Evolutionary conservation across 2,797 vertebrate genomes (phyloP), one percentile per base, ranked within the genome.

Genomic region (Poecile montanus): DNA sequence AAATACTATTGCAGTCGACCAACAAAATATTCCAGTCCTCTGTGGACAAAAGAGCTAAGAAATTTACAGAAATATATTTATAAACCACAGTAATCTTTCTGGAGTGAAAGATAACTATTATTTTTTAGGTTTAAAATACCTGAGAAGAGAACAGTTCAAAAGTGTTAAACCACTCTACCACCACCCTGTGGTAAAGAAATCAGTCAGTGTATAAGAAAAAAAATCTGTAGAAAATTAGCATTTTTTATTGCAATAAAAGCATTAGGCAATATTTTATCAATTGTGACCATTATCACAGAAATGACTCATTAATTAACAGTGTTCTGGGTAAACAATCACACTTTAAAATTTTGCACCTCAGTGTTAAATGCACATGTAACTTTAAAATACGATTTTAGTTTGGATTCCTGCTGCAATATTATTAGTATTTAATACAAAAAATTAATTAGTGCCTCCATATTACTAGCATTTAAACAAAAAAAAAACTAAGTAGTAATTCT

Each of bases 381-480:
- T 90, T 87, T 58, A 71, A 92, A 87, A 61, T 44, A 54, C 0
- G 0, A 9, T 48, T 91, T 77, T 66, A n/a, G 16, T 90, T 86
- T 89, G 83, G 50, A 75, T 8, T 34, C 12, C 23, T 53, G 38
- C 12, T 50, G 95, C 83, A 30, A 14, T 68, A 48, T 85, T 74
- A 94, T 94, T 97, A 97, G 92, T 94, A 97, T 97, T 96, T 95
- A 60, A 97, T 97, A 85, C 57, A 91, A 97, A 97, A 98, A 97
- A 87, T 94, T 67, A 71, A 89, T 70, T 62, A 54, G 13, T 44
- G 11, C 12, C 62, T 92, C 71, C 25, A 17, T 84, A 44, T 81
- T 63, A 95, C 96, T 97, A 97, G 93, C 95, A 97, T 97, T 96
- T 95, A 70, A 96, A 97, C 32, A 90, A 97, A 98, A 90, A 97